Percentiles rank a stretch among this genome's conserved stretches.
phyloP scores from a whole-genome alignment of 2,797 vertebrate species.

The Enteromius treurensis region DNA sequence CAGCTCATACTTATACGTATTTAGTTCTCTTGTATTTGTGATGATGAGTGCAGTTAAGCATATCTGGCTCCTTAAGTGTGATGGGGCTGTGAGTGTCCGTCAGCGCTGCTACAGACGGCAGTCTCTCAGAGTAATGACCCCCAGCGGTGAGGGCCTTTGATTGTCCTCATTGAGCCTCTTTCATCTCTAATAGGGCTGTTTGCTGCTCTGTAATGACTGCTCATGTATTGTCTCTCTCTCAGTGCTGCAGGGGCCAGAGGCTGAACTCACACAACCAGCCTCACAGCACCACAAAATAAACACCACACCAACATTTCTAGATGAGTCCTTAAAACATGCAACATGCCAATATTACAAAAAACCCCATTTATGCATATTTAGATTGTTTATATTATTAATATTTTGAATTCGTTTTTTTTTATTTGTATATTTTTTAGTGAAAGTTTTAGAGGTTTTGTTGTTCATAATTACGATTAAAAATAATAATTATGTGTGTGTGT shows the following conservation, averaged over 20 bases:
- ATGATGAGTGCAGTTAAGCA: conserved; percentile 8
- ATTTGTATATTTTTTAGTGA: background rate
- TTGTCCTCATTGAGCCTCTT: conserved; percentile 76
- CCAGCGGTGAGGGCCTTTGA: conserved; percentile 72
- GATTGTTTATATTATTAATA: background rate
- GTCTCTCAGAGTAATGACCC: conserved; percentile 68
- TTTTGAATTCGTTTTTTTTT: background rate
- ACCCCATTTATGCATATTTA: background rate
- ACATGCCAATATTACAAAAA: background rate
- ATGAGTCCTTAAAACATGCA: background rate
- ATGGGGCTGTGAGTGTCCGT: conserved; percentile 36
- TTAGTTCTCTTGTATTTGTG: background rate
- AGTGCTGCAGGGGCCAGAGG: background rate
- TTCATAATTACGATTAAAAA: too few relatives aligned
- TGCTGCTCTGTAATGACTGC: conserved; percentile 80
- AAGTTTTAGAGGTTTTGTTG: too few relatives aligned
- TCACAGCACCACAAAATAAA: background rate
- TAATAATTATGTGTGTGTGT: too few relatives aligned
- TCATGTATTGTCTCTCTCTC: conserved; percentile 60
- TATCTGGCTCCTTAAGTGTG: conserved; percentile 6
- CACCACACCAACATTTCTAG: background rate
- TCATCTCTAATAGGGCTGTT: conserved; percentile 84
- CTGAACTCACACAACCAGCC: background rate
- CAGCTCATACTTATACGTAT: background rate
- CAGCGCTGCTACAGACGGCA: conserved; percentile 58